A percentile compares a stretch with the other conserved stretches of the same genome.
Evolutionary conservation across 2,113 vertebrate genomes (phyloP).

Genomic region (Acanthisitta chloris): DNA sequence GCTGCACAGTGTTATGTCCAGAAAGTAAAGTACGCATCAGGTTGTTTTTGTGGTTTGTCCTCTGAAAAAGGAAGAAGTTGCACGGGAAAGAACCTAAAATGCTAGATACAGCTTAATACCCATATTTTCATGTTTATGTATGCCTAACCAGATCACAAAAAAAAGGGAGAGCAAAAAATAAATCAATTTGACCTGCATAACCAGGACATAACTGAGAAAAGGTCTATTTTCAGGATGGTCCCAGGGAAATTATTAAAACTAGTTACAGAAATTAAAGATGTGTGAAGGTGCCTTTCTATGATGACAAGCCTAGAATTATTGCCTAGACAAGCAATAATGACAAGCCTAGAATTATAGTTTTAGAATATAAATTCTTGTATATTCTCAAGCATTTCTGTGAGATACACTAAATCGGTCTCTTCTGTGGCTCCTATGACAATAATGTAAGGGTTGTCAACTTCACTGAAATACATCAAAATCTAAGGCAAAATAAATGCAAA

Average conservation of each 20-base stretch:
- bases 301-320: constrained; percentile 55
- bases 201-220: constrained; percentile 43
- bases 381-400: constrained; percentile 14
- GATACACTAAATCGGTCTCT: constrained; percentile 5
- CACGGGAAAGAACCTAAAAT: constrained; percentile 31
- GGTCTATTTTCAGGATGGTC: constrained; percentile 41
- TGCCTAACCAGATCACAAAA: constrained; percentile 33
- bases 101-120: constrained; percentile 32
- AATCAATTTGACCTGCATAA: constrained; percentile 52
- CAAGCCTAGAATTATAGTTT: constrained; percentile 58
- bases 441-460: constrained; percentile 7
- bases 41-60: background rate
- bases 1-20: background rate
- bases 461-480: constrained; percentile 19
- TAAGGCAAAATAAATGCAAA: constrained; percentile 21
- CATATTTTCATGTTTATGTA: constrained; percentile 55
- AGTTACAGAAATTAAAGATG: constrained; percentile 65
- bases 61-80: background rate
- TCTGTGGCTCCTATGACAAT: background rate
- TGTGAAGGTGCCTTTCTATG: constrained; percentile 62
- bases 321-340: constrained; percentile 46
- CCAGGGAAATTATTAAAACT: constrained; percentile 63
- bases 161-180: constrained; percentile 49
- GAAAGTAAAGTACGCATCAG: background rate
- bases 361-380: constrained; percentile 40